A percentile compares a stretch with the other conserved stretches of the same genome.
phyloP scores from a whole-genome alignment of 2,888 invertebrate genomes.

The Troides oblongomaculatus region DNA sequence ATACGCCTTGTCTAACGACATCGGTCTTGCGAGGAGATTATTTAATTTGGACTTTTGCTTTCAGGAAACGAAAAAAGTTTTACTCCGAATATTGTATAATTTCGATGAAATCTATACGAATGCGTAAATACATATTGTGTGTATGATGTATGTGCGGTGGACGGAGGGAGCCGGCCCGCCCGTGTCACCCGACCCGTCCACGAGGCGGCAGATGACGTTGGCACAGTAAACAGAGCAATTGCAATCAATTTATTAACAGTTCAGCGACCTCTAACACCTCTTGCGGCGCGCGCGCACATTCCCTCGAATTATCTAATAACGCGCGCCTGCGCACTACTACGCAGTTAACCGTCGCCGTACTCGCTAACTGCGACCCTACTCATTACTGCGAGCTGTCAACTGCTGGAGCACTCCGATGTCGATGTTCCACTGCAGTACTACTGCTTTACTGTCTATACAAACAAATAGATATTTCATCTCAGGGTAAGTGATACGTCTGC shows the following conservation, averaged over 20 bases:
- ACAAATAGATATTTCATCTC: no score
- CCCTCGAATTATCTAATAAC: conserved; percentile 63
- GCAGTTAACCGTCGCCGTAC: conserved; percentile 31
- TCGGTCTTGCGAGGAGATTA: no score
- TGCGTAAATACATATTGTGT: no score
- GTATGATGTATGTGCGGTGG: no score
- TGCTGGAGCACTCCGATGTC: conserved; percentile 4
- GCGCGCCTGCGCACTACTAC: conserved; percentile 38
- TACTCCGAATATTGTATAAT: no score
- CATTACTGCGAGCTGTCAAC: conserved; percentile 21
- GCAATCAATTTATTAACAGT: conserved; percentile 58
- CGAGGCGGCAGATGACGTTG: conserved; percentile 10
- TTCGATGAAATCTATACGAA: no score
- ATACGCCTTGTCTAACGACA: no score
- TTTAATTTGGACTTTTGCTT: no score
- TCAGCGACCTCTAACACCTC: conserved; percentile 66
- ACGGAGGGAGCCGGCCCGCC: no score
- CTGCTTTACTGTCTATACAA: no score
- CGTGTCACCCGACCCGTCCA: neutral
- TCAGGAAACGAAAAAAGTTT: no score
- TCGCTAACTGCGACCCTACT: conserved; percentile 15
- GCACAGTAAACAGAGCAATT: conserved; percentile 33
- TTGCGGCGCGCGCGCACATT: conserved; percentile 50
- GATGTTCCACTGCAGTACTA: neutral
- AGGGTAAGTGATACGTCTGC: no score